A percentile compares a stretch with the other conserved stretches of the same genome.
Conservation (phyloP, 2,888 invertebrate genomes). For the Anarsia innoxiella region DNA sequence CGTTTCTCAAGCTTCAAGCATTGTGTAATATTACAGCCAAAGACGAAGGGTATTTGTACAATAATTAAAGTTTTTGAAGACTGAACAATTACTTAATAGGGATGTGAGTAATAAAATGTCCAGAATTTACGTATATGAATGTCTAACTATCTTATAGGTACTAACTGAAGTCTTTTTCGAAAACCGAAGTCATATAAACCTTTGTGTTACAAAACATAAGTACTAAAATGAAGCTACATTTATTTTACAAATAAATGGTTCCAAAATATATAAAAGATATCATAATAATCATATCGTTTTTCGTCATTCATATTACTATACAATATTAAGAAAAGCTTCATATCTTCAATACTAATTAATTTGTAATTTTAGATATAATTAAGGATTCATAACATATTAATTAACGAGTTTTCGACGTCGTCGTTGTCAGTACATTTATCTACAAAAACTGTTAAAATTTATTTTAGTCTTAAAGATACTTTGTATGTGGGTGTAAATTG, state of each 20-base stretch:
- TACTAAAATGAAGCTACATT: too few relatives aligned
- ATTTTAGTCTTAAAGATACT: too few relatives aligned
- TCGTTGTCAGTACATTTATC: not conserved
- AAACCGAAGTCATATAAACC: not conserved
- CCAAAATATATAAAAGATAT: not conserved
- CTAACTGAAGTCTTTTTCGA: too few relatives aligned
- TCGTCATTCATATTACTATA: not conserved
- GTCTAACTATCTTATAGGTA: too few relatives aligned
- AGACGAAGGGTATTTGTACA: too few relatives aligned
- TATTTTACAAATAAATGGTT: not conserved
- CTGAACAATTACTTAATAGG: too few relatives aligned
- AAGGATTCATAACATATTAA: not conserved
- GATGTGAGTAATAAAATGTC: too few relatives aligned
- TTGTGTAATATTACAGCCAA: too few relatives aligned
- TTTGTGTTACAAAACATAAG: not conserved
- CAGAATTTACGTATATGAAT: too few relatives aligned
- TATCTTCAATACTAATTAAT: not conserved
- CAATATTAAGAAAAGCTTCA: not conserved
- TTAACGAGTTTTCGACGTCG: not conserved
- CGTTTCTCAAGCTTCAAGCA: too few relatives aligned
- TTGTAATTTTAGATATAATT: not conserved
- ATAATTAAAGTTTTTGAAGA: too few relatives aligned
- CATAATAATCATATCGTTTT: not conserved
- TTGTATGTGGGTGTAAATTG: too few relatives aligned
- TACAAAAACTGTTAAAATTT: not conserved